A percentile compares a stretch with the other conserved stretches of the same genome.
Conservation (phyloP, 2,797 vertebrate genomes). For the Sebastes goodei region DNA sequence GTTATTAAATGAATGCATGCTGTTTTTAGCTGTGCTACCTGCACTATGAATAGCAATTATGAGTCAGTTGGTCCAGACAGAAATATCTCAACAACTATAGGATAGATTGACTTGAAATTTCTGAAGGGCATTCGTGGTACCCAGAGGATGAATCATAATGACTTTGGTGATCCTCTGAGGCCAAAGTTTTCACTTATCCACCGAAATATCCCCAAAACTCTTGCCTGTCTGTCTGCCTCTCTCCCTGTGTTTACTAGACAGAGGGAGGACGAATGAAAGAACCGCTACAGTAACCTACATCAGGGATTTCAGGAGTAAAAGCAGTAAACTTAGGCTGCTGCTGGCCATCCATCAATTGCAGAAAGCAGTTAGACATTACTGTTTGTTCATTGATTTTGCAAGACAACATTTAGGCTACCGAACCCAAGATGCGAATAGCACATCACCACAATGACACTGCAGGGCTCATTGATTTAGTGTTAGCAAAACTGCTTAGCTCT, state of each 20-base stretch:
- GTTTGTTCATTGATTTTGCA: constrained; percentile 37
- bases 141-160: background rate
- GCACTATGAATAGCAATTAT: background rate
- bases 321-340: constrained; percentile 1
- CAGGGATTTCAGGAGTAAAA: constrained; percentile 7
- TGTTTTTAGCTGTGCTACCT: background rate
- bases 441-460: constrained; percentile 12
- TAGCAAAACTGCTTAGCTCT: background rate
- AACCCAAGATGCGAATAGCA: background rate
- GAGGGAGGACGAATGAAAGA: background rate
- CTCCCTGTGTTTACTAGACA: background rate
- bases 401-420: constrained; percentile 4
- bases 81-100: background rate
- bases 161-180: background rate
- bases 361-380: background rate
- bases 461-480: constrained; percentile 22
- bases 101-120: background rate
- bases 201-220: background rate
- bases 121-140: background rate
- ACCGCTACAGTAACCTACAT: background rate
- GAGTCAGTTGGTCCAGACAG: background rate
- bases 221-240: background rate
- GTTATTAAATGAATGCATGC: background rate
- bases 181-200: background rate
- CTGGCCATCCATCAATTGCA: constrained; percentile 18